Evolutionary conservation across 2,113 vertebrate species (phyloP).

Genomic region (Corythoichthys haematopterus): DNA sequence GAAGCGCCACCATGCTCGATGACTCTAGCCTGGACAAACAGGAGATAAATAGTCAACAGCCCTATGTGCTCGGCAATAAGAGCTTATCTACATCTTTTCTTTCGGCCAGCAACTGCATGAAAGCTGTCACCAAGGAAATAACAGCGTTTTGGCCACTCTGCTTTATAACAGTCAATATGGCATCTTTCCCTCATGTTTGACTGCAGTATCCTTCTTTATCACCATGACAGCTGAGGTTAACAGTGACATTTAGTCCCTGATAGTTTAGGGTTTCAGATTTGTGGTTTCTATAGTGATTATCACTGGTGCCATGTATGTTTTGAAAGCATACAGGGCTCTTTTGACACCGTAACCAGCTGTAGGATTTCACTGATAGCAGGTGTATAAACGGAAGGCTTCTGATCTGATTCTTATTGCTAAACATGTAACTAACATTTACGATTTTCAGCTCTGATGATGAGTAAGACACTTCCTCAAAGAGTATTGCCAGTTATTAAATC

Average conservation of each 20-base stretch:
- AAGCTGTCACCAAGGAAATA: constrained; percentile 30
- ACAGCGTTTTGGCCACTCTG: constrained; percentile 8
- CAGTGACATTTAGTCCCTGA: constrained; percentile 32
- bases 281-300: constrained; percentile 69
- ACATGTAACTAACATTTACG: not conserved
- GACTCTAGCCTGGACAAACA: constrained; percentile 4
- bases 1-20: not conserved
- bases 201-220: constrained; percentile 2
- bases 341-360: constrained; percentile 41
- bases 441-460: not conserved
- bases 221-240: constrained; percentile 17
- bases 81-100: constrained; percentile 28
- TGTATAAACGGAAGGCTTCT: constrained; percentile 12
- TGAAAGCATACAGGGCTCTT: constrained; percentile 73
- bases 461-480: not conserved
- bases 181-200: constrained; percentile 37
- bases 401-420: not conserved
- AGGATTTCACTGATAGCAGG: constrained; percentile 36
- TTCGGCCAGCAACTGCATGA: constrained; percentile 7
- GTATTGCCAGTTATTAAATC: not conserved
- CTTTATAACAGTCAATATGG: constrained; percentile 5
- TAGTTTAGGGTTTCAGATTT: constrained; percentile 30
- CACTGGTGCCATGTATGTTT: constrained; percentile 58
- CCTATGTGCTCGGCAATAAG: constrained; percentile 13
- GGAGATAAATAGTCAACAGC: constrained; percentile 2